These are phyloP conservation scores for Vulpes vulpes DNA, from an alignment of 2,113 vertebrate genomes.

Conservation along the genomic window DNA sequence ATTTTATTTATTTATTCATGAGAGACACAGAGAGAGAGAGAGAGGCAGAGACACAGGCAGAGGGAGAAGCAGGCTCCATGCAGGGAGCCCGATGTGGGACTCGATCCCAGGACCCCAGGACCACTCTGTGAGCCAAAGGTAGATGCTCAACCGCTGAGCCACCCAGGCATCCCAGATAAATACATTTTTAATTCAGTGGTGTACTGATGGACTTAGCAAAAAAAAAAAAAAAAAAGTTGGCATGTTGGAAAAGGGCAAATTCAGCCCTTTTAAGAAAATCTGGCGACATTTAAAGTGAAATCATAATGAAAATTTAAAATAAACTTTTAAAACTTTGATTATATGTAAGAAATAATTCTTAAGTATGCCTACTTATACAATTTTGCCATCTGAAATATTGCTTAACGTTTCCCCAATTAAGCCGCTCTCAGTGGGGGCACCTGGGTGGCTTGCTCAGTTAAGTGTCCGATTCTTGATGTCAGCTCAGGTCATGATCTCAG, in stretches of 20 bases:
- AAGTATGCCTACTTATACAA: neutral
- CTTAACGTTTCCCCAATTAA: slow-evolving; percentile 9
- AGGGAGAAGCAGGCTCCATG: too few relatives aligned
- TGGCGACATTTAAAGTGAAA: slow-evolving; percentile 60
- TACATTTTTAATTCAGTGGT: neutral
- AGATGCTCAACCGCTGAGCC: too few relatives aligned
- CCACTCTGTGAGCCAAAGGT: too few relatives aligned
- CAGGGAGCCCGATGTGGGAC: too few relatives aligned
- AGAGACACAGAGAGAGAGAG: too few relatives aligned
- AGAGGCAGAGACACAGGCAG: too few relatives aligned
- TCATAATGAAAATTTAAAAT: slow-evolving; percentile 30
- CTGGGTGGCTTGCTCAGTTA: neutral
- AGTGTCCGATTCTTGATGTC: neutral
- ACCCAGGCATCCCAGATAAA: neutral
- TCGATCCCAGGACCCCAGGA: too few relatives aligned
- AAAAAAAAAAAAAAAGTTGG: neutral
- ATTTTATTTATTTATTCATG: too few relatives aligned
- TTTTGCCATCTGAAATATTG: slow-evolving; percentile 51
- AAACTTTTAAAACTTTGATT: slow-evolving; percentile 41
- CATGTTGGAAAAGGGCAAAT: neutral
- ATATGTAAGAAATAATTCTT: neutral
- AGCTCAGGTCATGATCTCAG: neutral
- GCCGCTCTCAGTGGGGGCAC: neutral
- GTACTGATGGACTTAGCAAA: neutral
- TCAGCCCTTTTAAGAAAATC: neutral